Conservation (phyloP, 2,888 invertebrate species). For the Scaptomyza reducta region DNA sequence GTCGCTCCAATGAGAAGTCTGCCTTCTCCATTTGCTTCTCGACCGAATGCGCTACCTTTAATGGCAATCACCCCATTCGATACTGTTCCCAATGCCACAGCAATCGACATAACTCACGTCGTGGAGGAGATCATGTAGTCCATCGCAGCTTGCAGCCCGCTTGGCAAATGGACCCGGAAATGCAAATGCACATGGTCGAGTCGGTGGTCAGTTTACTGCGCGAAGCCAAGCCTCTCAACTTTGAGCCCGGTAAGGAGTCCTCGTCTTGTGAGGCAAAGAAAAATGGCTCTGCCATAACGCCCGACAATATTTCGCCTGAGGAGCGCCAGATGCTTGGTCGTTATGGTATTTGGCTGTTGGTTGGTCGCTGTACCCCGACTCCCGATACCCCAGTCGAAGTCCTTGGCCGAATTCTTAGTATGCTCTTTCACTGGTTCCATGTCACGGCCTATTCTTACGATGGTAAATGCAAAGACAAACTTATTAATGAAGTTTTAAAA, state of each 20-base stretch:
- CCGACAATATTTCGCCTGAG: conserved; percentile 91
- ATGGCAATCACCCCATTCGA: conserved; percentile 97
- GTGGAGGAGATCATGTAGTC: conserved; percentile 95
- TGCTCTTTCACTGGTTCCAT: conserved; percentile 99
- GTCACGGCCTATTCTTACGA: conserved; percentile 98
- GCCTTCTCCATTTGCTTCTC: conserved; percentile 98
- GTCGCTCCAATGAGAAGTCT: conserved; percentile 94
- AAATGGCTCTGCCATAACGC: conserved; percentile 82
- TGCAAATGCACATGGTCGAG: conserved; percentile 96
- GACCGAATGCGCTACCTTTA: conserved; percentile 97
- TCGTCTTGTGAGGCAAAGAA: conserved; percentile 83
- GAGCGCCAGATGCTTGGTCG: conserved; percentile 95
- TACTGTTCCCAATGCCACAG: conserved; percentile 96
- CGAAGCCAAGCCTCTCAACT: conserved; percentile 93
- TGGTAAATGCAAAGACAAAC: conserved; percentile 85
- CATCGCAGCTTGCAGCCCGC: conserved; percentile 94
- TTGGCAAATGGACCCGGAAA: conserved; percentile 95
- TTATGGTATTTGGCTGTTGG: conserved; percentile 98
- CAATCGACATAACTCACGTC: conserved; percentile 93
- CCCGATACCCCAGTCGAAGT: conserved; percentile 91
- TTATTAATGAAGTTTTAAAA: background rate
- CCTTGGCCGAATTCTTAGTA: conserved; percentile 95
- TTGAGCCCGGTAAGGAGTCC: conserved; percentile 86
- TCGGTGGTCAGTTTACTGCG: conserved; percentile 95
- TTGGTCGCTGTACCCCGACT: conserved; percentile 94